phyloP scores from a whole-genome alignment of 2,888 invertebrate genomes.

The Cryptus armator region DNA sequence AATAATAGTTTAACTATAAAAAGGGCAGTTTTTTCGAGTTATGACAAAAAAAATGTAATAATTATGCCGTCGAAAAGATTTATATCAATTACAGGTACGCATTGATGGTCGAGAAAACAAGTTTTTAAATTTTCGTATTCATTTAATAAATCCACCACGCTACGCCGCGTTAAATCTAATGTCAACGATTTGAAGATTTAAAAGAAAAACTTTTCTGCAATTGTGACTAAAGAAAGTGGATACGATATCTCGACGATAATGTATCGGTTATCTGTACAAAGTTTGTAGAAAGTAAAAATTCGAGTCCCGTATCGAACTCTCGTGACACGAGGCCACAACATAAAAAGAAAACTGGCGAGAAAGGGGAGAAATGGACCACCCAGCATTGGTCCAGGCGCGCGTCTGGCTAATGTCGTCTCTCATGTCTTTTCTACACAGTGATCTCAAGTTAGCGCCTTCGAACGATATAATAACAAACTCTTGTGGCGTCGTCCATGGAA shows the following conservation, averaged over 20 bases:
- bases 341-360: not conserved
- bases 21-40: too few species aligned
- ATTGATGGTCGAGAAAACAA: too few species aligned
- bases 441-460: slow-evolving; percentile 22
- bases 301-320: slow-evolving; percentile 12
- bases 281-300: too few species aligned
- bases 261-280: not conserved
- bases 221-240: not conserved
- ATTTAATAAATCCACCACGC: too few species aligned
- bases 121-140: too few species aligned
- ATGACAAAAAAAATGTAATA: too few species aligned
- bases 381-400: slow-evolving; percentile 19
- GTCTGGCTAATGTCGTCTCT: slow-evolving; percentile 60
- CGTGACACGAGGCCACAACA: slow-evolving; percentile 11
- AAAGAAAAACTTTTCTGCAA: too few species aligned
- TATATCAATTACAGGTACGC: too few species aligned
- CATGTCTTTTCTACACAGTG: slow-evolving; percentile 8
- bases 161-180: too few species aligned
- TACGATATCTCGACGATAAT: not conserved
- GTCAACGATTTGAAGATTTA: too few species aligned
- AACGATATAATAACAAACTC: slow-evolving; percentile 48
- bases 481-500: slow-evolving; percentile 20
- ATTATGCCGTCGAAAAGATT: too few species aligned
- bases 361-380: slow-evolving; percentile 33
- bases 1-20: too few species aligned